Conservation (phyloP, 2,888 invertebrate species). For the Chymomyza procnemis region DNA sequence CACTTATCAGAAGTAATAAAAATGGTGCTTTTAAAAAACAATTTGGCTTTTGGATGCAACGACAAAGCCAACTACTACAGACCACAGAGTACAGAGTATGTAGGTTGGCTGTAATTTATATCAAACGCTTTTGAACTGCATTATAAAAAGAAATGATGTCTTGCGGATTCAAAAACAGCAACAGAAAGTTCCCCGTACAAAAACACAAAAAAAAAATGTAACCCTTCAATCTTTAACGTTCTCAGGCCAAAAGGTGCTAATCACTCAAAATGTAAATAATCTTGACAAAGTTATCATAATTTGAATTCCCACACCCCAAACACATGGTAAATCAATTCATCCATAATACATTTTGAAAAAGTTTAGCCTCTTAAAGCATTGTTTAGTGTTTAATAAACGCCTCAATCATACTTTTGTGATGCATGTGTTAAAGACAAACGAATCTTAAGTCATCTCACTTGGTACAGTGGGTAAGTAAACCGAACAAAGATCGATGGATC, state of each 20-base stretch:
- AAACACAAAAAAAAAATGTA: neutral
- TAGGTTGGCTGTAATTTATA: constrained; percentile 62
- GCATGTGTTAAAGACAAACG: constrained; percentile 70
- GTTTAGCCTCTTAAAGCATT: constrained; percentile 32
- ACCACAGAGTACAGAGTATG: constrained; percentile 24
- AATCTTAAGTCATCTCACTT: constrained; percentile 39
- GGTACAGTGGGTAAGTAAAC: neutral
- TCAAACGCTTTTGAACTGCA: neutral
- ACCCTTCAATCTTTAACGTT: neutral
- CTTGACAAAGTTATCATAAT: constrained; percentile 57
- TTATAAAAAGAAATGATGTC: neutral
- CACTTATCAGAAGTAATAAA: constrained; percentile 73
- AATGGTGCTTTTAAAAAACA: constrained; percentile 76
- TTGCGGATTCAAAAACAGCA: neutral
- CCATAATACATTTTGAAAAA: neutral
- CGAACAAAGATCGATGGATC: neutral
- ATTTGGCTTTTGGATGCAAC: constrained; percentile 68
- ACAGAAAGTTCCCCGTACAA: neutral
- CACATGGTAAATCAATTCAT: constrained; percentile 11
- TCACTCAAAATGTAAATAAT: constrained; percentile 44
- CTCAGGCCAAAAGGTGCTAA: constrained; percentile 51
- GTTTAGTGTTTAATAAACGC: constrained; percentile 69
- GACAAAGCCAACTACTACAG: constrained; percentile 12
- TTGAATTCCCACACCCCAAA: constrained; percentile 59
- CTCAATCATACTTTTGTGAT: constrained; percentile 69